Conservation (phyloP, 2,888 invertebrate genomes). For the Drosophila limbata region DNA sequence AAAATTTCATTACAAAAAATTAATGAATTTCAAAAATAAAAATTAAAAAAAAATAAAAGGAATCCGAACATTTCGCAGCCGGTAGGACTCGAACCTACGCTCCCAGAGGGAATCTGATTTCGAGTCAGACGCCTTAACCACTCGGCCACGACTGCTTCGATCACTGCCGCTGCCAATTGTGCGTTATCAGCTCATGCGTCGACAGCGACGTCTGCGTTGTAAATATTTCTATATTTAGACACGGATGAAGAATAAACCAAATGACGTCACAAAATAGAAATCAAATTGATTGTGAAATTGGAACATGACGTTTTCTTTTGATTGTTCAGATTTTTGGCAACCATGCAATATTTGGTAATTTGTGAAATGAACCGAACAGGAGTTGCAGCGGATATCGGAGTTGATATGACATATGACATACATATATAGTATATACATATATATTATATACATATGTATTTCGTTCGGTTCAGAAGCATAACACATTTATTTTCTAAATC, state of each 20-base stretch:
- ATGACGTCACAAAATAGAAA: not conserved
- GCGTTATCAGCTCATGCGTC: not conserved
- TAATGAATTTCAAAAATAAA: not conserved
- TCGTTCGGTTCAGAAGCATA: no score
- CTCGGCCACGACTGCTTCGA: slow-evolving; percentile 85
- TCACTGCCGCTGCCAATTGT: not conserved
- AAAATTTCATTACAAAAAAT: not conserved
- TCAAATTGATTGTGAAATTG: not conserved
- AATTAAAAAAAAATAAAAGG: not conserved
- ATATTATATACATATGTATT: no score
- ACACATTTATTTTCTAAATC: no score
- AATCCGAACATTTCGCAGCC: slow-evolving; percentile 80
- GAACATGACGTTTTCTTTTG: no score
- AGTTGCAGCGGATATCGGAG: no score
- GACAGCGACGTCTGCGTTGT: not conserved
- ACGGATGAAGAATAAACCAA: not conserved
- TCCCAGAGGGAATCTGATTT: slow-evolving; percentile 86
- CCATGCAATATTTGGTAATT: no score
- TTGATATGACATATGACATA: no score
- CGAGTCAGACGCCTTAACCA: slow-evolving; percentile 86
- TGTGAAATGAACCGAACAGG: no score
- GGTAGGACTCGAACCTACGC: slow-evolving; percentile 86
- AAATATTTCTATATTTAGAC: slow-evolving; percentile 10
- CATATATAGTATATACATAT: no score
- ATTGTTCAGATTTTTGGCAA: no score